Evolutionary conservation across 1,140 invertebrate species (phyloP).

Genomic region (Akabosia matsudoensis): DNA sequence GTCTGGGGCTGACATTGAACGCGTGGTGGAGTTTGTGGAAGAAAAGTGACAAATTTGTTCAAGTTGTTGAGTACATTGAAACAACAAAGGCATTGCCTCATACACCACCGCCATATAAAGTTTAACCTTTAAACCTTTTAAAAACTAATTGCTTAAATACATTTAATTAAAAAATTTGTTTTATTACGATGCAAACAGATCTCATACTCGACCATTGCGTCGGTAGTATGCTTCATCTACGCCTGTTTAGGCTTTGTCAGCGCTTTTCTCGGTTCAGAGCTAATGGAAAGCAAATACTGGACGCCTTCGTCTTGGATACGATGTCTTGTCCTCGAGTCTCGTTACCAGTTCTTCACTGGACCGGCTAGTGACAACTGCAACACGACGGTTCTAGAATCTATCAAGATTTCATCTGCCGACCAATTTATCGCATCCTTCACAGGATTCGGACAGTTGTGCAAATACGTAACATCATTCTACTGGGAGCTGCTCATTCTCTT

Average conservation of each 20-base stretch:
- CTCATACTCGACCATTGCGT: not conserved
- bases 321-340: not conserved
- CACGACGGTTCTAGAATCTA: not conserved
- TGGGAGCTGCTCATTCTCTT: conserved; percentile 12
- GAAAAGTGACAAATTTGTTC: not conserved
- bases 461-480: conserved; percentile 1
- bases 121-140: not conserved
- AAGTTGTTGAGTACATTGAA: not conserved
- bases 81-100: not conserved
- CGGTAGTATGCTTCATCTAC: not conserved
- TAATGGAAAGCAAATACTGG: conserved; percentile 2
- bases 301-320: not conserved
- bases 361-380: not conserved
- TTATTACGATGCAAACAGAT: not conserved
- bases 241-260: not conserved
- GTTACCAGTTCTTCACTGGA: not conserved
- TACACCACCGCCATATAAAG: not conserved
- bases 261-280: not conserved
- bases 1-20: not conserved
- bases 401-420: not conserved
- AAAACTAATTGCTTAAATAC: not conserved
- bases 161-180: not conserved
- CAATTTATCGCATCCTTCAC: not conserved
- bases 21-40: conserved; percentile 9
- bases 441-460: not conserved